These are phyloP conservation scores for Pseudobourletiella spinata DNA, from an alignment of 1,140 invertebrate genomes.

Conservation along the genomic window DNA sequence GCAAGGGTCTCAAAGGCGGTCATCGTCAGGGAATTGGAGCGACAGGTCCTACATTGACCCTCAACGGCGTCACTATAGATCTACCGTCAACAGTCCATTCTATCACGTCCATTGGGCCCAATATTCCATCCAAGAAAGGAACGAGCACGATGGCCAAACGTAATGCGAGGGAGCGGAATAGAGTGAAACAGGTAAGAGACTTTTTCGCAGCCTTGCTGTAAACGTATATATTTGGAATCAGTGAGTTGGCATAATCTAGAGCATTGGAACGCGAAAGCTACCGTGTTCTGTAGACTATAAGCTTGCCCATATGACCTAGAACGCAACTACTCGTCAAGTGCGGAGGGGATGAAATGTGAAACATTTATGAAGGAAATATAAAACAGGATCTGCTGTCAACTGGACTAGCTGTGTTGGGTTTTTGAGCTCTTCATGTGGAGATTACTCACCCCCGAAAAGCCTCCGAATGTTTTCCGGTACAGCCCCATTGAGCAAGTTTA, in stretches of 20 bases:
- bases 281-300: no score
- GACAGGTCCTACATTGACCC: background rate
- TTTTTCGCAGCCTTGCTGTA: no score
- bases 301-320: no score
- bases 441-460: no score
- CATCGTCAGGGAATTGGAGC: background rate
- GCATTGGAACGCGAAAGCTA: no score
- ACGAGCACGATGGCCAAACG: constrained; percentile 43
- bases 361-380: no score
- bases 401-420: no score
- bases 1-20: background rate
- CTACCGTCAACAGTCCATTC: background rate
- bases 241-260: background rate
- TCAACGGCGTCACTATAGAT: constrained; percentile 2
- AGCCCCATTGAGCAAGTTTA: background rate
- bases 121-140: constrained; percentile 9
- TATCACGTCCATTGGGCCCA: background rate
- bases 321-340: no score
- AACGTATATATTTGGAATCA: background rate
- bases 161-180: constrained; percentile 51
- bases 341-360: no score
- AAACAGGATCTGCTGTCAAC: no score
- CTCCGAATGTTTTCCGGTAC: background rate
- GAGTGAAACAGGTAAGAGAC: constrained; percentile 48
- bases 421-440: no score